Evolutionary conservation across 2,797 vertebrate genomes (phyloP).

Genomic region (Crocodylus rhombifer): DNA sequence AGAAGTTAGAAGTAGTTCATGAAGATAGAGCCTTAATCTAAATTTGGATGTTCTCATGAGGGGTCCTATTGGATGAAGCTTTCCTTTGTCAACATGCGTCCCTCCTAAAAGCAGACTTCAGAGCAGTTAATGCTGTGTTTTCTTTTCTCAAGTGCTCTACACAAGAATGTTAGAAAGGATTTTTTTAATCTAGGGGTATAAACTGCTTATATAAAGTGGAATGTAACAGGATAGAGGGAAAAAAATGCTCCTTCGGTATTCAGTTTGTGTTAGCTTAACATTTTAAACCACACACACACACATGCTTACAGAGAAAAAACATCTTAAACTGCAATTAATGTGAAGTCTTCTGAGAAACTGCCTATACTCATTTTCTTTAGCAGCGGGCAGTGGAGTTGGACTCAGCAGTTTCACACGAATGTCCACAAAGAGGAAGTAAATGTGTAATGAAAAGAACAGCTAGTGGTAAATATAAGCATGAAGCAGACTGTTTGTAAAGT

Average conservation of each 20-base stretch:
- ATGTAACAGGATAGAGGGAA: not conserved
- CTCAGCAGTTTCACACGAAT: not conserved
- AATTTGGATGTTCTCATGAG: not conserved
- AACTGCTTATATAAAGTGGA: not conserved
- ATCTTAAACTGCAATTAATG: not conserved
- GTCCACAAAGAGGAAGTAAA: not conserved
- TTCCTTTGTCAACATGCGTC: not conserved
- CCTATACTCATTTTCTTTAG: not conserved
- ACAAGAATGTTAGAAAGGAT: not conserved
- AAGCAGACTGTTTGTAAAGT: not conserved
- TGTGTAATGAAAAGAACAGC: not conserved
- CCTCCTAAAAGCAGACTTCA: not conserved
- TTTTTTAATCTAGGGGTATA: not conserved
- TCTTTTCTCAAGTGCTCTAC: not conserved
- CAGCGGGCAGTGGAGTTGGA: not conserved
- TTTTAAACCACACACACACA: not conserved
- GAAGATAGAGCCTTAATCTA: not conserved
- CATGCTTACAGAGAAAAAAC: not conserved
- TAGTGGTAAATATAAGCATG: not conserved
- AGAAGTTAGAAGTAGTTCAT: no score
- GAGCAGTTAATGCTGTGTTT: not conserved
- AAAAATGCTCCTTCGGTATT: not conserved
- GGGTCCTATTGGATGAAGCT: no score
- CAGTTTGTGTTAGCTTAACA: not conserved
- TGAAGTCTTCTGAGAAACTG: not conserved